Conservation (phyloP, 1,140 invertebrate genomes). For the Drosophila orosa region DNA sequence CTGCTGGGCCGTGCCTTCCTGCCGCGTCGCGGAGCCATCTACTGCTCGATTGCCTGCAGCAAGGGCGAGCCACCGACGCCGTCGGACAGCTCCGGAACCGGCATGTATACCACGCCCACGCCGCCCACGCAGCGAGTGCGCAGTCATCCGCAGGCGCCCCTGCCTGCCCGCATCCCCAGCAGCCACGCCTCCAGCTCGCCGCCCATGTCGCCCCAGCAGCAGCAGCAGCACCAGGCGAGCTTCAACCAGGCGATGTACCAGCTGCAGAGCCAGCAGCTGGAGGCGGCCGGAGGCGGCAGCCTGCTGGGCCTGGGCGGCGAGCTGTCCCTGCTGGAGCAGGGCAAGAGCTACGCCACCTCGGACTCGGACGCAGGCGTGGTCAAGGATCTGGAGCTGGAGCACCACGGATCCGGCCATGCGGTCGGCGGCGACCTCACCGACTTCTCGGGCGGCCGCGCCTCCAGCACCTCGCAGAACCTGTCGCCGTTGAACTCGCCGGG, state of each 20-base stretch:
- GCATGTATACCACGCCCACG: constrained; percentile 83
- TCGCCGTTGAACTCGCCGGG: constrained; percentile 76
- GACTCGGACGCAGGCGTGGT: constrained; percentile 78
- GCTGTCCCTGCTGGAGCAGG: constrained; percentile 41
- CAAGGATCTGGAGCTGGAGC: constrained; percentile 79
- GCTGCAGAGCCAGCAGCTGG: constrained; percentile 79
- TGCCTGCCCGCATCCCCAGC: constrained; percentile 72
- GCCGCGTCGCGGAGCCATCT: constrained; percentile 96
- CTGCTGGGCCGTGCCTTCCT: constrained; percentile 97
- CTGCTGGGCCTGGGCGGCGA: constrained; percentile 45
- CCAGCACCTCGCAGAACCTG: constrained; percentile 77
- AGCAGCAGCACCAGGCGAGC: constrained; percentile 79
- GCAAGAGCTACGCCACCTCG: constrained; percentile 71
- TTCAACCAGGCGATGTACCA: constrained; percentile 83
- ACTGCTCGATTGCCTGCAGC: constrained; percentile 96
- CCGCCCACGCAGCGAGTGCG: constrained; percentile 86
- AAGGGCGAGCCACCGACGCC: constrained; percentile 94
- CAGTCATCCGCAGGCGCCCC: constrained; percentile 30
- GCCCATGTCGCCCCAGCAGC: constrained; percentile 82
- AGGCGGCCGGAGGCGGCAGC: constrained; percentile 50
- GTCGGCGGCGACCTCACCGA: constrained; percentile 70
- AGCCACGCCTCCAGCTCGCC: constrained; percentile 81
- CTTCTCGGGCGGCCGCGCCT: constrained; percentile 66
- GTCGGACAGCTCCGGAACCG: constrained; percentile 89
- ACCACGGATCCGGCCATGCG: constrained; percentile 35